These are phyloP conservation scores for Microplitis demolitor DNA, from an alignment of 1,140 invertebrate genomes.

Conservation along the genomic window DNA sequence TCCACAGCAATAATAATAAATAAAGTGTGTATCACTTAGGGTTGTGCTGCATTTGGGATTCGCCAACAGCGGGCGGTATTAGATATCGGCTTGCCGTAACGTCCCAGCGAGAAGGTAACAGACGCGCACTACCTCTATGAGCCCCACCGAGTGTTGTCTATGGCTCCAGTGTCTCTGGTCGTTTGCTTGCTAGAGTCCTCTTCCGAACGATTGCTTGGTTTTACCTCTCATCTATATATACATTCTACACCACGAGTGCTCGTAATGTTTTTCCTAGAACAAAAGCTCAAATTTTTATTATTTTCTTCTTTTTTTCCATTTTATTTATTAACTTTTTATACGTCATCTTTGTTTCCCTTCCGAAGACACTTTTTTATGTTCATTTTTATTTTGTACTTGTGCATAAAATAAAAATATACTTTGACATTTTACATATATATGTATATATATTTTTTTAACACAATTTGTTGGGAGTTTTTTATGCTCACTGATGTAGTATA, in stretches of 20 bases:
- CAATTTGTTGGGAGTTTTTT: not conserved
- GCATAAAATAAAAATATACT: not conserved
- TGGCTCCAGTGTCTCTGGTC: not conserved
- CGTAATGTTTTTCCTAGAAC: too few relatives aligned
- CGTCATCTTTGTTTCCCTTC: not conserved
- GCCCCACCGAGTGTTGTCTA: slow-evolving; percentile 23
- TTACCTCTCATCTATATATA: not conserved
- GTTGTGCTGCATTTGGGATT: slow-evolving; percentile 27
- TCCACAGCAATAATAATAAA: slow-evolving; percentile 33
- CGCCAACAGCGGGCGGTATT: slow-evolving; percentile 25
- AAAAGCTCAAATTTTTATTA: too few relatives aligned
- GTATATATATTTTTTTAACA: not conserved
- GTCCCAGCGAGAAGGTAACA: slow-evolving; percentile 7
- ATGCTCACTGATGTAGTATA: not conserved
- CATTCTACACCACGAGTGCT: too few relatives aligned
- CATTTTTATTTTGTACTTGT: not conserved
- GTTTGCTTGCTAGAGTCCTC: not conserved
- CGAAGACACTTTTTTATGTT: not conserved
- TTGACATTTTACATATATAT: not conserved
- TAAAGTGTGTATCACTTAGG: slow-evolving; percentile 33
- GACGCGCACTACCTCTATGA: slow-evolving; percentile 15
- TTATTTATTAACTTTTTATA: not conserved
- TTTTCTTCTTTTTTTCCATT: not conserved
- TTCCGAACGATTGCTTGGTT: not conserved
- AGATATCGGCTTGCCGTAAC: slow-evolving; percentile 36